These are phyloP conservation scores for Scaptodrosophila lebanonensis DNA, from an alignment of 1,140 invertebrate species.

Conservation along the genomic window DNA sequence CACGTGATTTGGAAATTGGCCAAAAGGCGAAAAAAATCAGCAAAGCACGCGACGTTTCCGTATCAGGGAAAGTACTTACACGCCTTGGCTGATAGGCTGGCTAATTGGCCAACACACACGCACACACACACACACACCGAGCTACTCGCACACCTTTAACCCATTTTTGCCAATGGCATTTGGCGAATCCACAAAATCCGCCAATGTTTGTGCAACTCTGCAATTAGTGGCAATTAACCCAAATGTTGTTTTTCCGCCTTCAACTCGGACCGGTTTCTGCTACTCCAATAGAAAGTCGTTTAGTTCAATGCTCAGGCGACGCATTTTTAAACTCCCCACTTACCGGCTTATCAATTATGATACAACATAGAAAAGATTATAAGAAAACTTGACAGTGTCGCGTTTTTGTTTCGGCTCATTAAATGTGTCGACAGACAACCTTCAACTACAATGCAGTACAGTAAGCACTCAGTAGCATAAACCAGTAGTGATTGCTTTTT, in stretches of 20 bases:
- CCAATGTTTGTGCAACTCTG: not conserved
- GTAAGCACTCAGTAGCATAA: constrained; percentile 27
- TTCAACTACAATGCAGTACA: not conserved
- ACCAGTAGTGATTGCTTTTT: constrained; percentile 14
- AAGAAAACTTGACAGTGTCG: constrained; percentile 19
- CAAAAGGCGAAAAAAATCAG: too few relatives aligned
- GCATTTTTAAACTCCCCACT: too few relatives aligned
- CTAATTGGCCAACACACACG: too few relatives aligned
- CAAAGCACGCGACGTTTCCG: constrained; percentile 30
- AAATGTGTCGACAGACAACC: constrained; percentile 39
- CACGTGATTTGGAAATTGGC: too few relatives aligned
- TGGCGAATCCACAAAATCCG: too few relatives aligned
- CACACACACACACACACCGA: constrained; percentile 35
- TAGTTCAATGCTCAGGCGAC: constrained; percentile 3
- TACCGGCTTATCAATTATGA: constrained; percentile 42
- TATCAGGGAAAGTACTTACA: not conserved
- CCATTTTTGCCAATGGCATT: constrained; percentile 32
- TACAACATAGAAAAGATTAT: constrained; percentile 5
- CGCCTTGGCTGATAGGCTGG: too few relatives aligned
- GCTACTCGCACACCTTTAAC: constrained; percentile 61
- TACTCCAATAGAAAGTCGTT: constrained; percentile 50
- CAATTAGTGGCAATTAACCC: constrained; percentile 52
- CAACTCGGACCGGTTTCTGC: constrained; percentile 38
- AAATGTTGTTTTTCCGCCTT: constrained; percentile 24
- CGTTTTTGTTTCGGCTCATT: constrained; percentile 54